Evolutionary conservation across 2,797 vertebrate species (phyloP).

Genomic region (Gadopsis bispinosus): DNA sequence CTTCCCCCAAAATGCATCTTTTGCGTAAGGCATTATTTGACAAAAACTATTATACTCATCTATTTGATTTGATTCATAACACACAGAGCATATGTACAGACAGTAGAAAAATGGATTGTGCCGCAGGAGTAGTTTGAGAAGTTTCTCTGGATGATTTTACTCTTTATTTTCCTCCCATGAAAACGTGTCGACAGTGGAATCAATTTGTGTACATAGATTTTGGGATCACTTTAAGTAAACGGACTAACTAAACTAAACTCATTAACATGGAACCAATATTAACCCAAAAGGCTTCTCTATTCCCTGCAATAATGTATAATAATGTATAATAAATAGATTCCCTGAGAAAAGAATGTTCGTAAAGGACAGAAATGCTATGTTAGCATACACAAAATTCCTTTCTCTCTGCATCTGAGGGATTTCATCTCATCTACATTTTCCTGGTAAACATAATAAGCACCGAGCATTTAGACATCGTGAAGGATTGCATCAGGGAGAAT

Average conservation of each 20-base stretch:
- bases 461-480: conserved; percentile 38
- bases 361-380: conserved; percentile 2
- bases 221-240: conserved; percentile 2
- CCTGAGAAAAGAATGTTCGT: neutral
- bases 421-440: conserved; percentile 47
- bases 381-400: neutral
- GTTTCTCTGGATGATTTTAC: neutral
- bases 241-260: conserved; percentile 30
- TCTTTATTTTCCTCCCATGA: neutral
- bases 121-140: neutral
- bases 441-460: conserved; percentile 41
- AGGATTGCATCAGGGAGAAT: conserved; percentile 42
- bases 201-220: neutral
- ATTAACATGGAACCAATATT: conserved; percentile 54
- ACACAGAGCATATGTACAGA: neutral
- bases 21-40: conserved; percentile 1
- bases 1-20: neutral
- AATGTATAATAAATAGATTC: conserved; percentile 4
- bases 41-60: neutral
- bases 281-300: conserved; percentile 21
- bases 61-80: neutral
- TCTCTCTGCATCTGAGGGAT: conserved; percentile 17
- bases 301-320: conserved; percentile 29
- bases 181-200: neutral
- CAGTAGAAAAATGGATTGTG: neutral